These are phyloP conservation scores for Myoxocephalus aenaeus DNA, from an alignment of 2,797 vertebrate genomes.

Conservation along the genomic window DNA sequence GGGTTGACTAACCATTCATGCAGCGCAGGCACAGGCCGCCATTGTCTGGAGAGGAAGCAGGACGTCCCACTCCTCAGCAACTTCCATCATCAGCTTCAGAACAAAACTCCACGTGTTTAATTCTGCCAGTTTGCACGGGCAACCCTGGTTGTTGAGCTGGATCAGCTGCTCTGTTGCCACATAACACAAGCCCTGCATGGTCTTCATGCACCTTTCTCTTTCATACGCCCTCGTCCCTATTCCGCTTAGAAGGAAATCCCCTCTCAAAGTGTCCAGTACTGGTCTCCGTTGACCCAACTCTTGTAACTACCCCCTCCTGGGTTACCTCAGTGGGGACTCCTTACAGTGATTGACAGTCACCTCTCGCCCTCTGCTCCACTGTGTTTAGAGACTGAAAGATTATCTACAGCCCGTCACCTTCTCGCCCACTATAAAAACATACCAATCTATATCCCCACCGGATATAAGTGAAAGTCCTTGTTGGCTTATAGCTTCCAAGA, in stretches of 20 bases:
- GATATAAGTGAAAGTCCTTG: constrained; percentile 33
- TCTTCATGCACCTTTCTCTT: neutral
- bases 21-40: too few species aligned
- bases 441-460: constrained; percentile 62
- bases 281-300: constrained; percentile 16
- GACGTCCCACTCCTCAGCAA: too few species aligned
- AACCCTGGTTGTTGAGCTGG: too few species aligned
- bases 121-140: too few species aligned
- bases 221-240: too few species aligned
- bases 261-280: neutral
- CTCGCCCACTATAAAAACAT: constrained; percentile 56
- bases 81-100: too few species aligned
- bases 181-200: neutral
- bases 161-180: too few species aligned
- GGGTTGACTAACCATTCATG: too few species aligned
- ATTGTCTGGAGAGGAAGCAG: too few species aligned
- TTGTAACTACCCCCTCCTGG: constrained; percentile 28
- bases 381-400: constrained; percentile 65
- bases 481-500: constrained; percentile 42
- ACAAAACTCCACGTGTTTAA: too few species aligned
- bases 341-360: constrained; percentile 68
- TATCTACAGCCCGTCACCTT: constrained; percentile 40
- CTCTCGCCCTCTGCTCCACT: constrained; percentile 56
- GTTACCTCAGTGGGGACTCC: constrained; percentile 56
- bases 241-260: neutral